Evolutionary conservation across 2,113 vertebrate species (phyloP).

Genomic region (Fulica atra): DNA sequence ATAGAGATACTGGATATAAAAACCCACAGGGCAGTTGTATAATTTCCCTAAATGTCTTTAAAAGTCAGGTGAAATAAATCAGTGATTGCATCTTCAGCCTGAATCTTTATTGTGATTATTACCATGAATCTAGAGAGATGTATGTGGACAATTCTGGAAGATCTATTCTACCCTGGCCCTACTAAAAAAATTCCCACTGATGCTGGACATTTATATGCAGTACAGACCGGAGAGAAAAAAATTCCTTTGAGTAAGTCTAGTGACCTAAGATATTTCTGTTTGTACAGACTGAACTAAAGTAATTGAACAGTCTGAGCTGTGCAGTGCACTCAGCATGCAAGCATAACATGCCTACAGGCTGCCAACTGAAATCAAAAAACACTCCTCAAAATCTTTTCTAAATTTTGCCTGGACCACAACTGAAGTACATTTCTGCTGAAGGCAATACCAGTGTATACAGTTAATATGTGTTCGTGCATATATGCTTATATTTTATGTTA

Average conservation of each 20-base stretch:
- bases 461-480: background rate
- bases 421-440: background rate
- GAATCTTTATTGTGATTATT: background rate
- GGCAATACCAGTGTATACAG: background rate
- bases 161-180: background rate
- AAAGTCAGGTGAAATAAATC: background rate
- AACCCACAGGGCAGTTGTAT: background rate
- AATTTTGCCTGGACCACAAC: background rate
- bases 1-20: background rate
- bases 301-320: background rate
- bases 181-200: background rate
- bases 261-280: background rate
- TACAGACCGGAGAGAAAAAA: background rate
- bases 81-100: background rate
- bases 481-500: background rate
- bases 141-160: background rate
- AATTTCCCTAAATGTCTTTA: background rate
- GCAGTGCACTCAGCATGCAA: background rate
- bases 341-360: background rate
- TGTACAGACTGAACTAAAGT: background rate
- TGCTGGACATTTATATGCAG: background rate
- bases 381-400: background rate
- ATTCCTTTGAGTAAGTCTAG: background rate
- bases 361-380: background rate
- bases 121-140: background rate